Percentiles rank a stretch among this genome's conserved stretches.
phyloP scores from a whole-genome alignment of 2,797 vertebrate genomes.

The Chrysocyon brachyurus region DNA sequence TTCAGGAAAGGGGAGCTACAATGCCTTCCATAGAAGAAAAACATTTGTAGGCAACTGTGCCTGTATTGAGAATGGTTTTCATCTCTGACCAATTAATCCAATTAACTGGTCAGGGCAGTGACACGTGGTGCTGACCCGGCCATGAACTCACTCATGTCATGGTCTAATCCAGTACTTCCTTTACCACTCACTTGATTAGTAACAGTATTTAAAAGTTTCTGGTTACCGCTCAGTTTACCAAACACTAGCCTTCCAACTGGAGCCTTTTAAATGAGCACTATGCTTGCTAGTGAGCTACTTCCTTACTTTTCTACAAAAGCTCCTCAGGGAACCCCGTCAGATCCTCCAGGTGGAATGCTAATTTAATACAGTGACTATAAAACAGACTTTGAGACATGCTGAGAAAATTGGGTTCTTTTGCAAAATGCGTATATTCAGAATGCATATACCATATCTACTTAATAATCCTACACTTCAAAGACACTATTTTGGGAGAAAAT shows the following conservation, averaged over 20 bases:
- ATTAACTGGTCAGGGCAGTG: not conserved
- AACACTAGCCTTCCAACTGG: not conserved
- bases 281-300: not conserved
- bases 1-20: not conserved
- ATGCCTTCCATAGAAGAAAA: not conserved
- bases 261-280: not conserved
- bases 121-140: not conserved
- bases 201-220: not conserved
- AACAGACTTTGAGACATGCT: not conserved
- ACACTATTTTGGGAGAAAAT: conserved; percentile 49
- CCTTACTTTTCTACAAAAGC: not conserved
- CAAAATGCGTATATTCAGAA: not conserved
- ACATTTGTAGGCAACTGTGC: not conserved
- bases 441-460: not conserved
- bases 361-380: not conserved
- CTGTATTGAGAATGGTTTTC: not conserved
- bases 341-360: not conserved
- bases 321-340: not conserved
- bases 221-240: not conserved
- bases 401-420: not conserved
- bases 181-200: not conserved
- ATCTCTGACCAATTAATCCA: not conserved
- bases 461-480: not conserved
- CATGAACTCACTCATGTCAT: not conserved
- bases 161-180: not conserved